These are phyloP conservation scores for Coreius guichenoti DNA, from an alignment of 2,797 vertebrate genomes.

Conservation along the genomic window DNA sequence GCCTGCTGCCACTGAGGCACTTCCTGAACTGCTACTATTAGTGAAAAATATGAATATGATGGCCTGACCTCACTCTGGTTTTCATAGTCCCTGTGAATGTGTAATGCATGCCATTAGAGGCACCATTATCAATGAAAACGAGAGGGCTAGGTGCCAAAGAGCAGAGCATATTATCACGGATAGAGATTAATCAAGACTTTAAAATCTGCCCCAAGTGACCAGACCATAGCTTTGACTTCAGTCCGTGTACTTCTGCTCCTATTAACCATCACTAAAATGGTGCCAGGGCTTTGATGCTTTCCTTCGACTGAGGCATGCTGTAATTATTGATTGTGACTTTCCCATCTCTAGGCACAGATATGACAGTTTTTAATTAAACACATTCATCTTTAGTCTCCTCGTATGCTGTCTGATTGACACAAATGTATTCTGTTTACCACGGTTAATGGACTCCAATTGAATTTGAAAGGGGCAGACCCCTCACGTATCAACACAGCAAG, in stretches of 20 bases:
- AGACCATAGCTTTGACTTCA: constrained; percentile 30
- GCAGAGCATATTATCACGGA: constrained; percentile 11
- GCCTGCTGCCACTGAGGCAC: not conserved
- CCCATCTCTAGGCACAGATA: constrained; percentile 79
- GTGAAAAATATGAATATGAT: not conserved
- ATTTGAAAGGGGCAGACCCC: constrained; percentile 48
- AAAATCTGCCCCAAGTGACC: constrained; percentile 30
- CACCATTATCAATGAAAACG: constrained; percentile 31
- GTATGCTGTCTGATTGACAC: constrained; percentile 71
- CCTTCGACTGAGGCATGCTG: constrained; percentile 45
- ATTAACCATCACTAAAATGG: constrained; percentile 37
- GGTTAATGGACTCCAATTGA: constrained; percentile 72
- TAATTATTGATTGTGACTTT: constrained; percentile 77
- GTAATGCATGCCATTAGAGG: constrained; percentile 33
- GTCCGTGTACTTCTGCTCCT: constrained; percentile 18
- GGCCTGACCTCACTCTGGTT: constrained; percentile 29
- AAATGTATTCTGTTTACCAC: constrained; percentile 79
- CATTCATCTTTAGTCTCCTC: constrained; percentile 79
- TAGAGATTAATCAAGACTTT: constrained; percentile 36
- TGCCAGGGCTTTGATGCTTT: constrained; percentile 33
- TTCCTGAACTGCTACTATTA: constrained; percentile 24
- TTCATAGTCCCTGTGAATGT: constrained; percentile 17
- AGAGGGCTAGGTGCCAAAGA: constrained; percentile 19
- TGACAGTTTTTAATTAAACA: constrained; percentile 85
- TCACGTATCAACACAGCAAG: constrained; percentile 21